phyloP scores from a whole-genome alignment of 2,888 invertebrate species.

The Campoletis raptor region DNA sequence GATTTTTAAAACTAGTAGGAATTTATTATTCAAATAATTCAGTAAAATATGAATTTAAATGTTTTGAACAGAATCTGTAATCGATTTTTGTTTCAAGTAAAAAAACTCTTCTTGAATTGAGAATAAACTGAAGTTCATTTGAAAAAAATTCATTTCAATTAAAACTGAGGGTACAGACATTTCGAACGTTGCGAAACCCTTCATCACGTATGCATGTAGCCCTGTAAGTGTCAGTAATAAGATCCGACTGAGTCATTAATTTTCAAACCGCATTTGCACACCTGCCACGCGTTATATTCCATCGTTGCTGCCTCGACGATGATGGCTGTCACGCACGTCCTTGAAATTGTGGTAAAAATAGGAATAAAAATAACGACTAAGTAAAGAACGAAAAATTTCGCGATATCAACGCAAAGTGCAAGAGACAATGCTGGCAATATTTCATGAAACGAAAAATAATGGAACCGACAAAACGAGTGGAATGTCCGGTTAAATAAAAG shows the following conservation, averaged over 20 bases:
- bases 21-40: not conserved
- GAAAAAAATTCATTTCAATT: not conserved
- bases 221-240: constrained; percentile 65
- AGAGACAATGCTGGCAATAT: constrained; percentile 10
- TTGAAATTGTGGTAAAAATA: constrained; percentile 40
- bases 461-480: not conserved
- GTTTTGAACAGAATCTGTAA: not conserved
- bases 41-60: not conserved
- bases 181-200: constrained; percentile 49
- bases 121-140: too few species aligned
- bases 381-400: not conserved
- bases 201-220: constrained; percentile 52
- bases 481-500: constrained; percentile 8
- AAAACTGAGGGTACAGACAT: constrained; percentile 12
- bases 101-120: not conserved
- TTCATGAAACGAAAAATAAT: constrained; percentile 14
- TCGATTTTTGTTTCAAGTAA: not conserved
- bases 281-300: constrained; percentile 21
- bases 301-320: constrained; percentile 15
- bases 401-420: constrained; percentile 24
- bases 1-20: not conserved
- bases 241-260: constrained; percentile 63
- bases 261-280: constrained; percentile 58
- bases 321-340: constrained; percentile 51
- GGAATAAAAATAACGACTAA: not conserved